Base-by-base conservation (phyloP, 2,113 vertebrate species). In the Narcine bancroftii region DNA sequence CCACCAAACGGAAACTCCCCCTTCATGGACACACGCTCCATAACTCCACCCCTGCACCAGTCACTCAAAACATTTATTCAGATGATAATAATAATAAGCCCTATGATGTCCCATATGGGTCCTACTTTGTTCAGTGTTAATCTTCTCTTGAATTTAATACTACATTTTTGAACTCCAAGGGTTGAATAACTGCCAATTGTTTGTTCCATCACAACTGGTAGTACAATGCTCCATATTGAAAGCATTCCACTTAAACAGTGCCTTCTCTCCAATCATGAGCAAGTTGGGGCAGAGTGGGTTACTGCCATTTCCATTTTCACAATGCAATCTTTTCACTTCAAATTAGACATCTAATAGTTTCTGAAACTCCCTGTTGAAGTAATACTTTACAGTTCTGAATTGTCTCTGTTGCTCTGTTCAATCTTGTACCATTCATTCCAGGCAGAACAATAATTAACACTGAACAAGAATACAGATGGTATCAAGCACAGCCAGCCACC, bases 391-490 rank as follows among this genome's bases (percentile, higher is more conserved):
- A 33, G n/a, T 66, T 69, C 45, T 89, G 60, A 39, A 89, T 66
- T 33, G 33, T 65, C 60, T 45, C 29, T 47, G 65, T 91, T 26
- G 13, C 42, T 26, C 65, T 71, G 89, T 91, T 91, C 89, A 69
- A 91, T 69, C 24, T 45, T 91, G 89, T 91, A 69, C 89, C 89
- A 91, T 91, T 69, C 53, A 87, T 87, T 91, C 65, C 65, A 91
- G 17, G 26, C 39, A 47, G 65, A 45, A 69, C 89, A 91, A 91
- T 66, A 45, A 91, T 69, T 69, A 91, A 60, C 81, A 69, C 10
- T 91, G 42, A 91, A 47, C 45, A 91, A 29, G 39, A 91, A 29
- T 69, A 47, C 65, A 91, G 65, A 29, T 69, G 26, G 89, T 69
- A 65, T 45, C 89, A 91, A 91, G 89, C 42, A 91, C 63, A 47